phyloP scores from a whole-genome alignment of 2,113 vertebrate genomes.

The Nothocercus nigrocapillus region DNA sequence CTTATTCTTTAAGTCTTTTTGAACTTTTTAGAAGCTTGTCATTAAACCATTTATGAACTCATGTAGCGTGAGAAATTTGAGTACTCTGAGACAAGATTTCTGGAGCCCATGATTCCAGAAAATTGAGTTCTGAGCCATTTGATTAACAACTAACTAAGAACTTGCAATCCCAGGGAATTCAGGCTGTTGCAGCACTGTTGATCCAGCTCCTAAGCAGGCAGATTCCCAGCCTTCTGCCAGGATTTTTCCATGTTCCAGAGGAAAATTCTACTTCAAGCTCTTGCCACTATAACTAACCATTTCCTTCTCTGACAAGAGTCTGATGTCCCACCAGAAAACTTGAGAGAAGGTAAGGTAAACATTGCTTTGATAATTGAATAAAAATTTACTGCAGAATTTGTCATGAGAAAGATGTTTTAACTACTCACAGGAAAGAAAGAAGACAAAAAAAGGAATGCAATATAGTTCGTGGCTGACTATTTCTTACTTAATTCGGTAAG shows the following conservation, averaged over 20 bases:
- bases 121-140: background rate
- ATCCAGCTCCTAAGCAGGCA: background rate
- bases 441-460: background rate
- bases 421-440: background rate
- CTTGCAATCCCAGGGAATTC: accelerated
- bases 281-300: background rate
- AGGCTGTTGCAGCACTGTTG: background rate
- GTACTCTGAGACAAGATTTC: background rate
- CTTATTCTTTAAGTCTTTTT: background rate
- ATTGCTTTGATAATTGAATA: accelerated
- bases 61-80: background rate
- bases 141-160: background rate
- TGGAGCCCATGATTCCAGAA: background rate
- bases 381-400: background rate
- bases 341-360: background rate
- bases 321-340: background rate
- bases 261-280: background rate
- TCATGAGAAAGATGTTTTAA: background rate
- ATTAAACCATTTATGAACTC: background rate
- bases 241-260: background rate
- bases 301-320: background rate
- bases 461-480: background rate
- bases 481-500: background rate
- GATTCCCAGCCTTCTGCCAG: background rate
- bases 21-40: background rate